A percentile compares a stretch with the other conserved stretches of the same genome.
phyloP scores from a whole-genome alignment of 2,797 vertebrate genomes.

The Hemitrygon akajei region DNA sequence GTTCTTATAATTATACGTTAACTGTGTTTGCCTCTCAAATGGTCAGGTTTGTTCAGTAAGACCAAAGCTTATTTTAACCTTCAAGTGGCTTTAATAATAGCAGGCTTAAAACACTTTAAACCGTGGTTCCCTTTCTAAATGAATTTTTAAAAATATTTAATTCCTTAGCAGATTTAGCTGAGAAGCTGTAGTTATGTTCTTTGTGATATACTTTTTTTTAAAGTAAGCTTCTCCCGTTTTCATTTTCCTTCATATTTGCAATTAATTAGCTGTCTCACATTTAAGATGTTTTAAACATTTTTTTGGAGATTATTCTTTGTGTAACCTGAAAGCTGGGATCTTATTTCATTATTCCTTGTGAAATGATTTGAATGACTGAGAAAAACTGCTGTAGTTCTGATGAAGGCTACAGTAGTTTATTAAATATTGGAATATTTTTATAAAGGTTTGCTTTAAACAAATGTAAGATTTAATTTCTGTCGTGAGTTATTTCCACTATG shows the following conservation, averaged over 20 bases:
- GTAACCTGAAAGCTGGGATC: no score
- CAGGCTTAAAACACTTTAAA: background rate
- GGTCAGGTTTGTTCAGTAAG: background rate
- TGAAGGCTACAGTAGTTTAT: background rate
- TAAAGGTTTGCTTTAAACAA: background rate
- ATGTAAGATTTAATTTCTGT: background rate
- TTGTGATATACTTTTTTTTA: background rate
- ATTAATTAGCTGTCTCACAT: background rate
- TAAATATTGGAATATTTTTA: background rate
- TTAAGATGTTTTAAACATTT: background rate
- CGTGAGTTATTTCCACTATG: background rate
- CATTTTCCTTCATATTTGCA: background rate
- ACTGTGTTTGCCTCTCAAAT: slow-evolving; percentile 25
- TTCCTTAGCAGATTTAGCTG: background rate
- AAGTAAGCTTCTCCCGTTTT: background rate
- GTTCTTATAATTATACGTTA: slow-evolving; percentile 13
- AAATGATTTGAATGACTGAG: background rate
- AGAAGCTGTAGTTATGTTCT: background rate
- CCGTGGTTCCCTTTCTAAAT: background rate
- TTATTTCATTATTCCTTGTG: no score
- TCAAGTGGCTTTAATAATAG: slow-evolving; percentile 3
- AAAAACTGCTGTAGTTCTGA: background rate
- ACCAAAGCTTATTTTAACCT: slow-evolving; percentile 14
- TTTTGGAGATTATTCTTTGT: background rate
- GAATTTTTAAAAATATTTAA: background rate